phyloP scores from a whole-genome alignment of 2,113 vertebrate species.

The Paramormyrops kingsleyae region DNA sequence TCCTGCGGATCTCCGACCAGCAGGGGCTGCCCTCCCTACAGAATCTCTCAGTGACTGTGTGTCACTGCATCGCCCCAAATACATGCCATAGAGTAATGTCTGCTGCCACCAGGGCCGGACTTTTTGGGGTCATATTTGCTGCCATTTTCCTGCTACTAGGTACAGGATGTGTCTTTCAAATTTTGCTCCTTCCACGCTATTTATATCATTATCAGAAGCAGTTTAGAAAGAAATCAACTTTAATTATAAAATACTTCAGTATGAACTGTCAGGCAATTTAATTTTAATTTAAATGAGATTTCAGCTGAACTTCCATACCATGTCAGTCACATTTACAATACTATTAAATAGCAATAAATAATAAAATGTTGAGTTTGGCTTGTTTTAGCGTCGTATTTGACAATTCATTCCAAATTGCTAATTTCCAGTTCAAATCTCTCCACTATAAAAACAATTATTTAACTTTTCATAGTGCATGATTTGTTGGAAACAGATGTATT shows the following conservation, averaged over 20 bases:
- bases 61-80: neutral
- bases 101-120: neutral
- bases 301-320: neutral
- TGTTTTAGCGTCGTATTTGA: neutral
- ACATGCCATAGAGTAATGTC: neutral
- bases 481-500: neutral
- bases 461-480: neutral
- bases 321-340: neutral
- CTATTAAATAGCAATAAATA: neutral
- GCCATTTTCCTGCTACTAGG: neutral
- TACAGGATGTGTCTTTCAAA: neutral
- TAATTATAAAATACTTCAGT: neutral
- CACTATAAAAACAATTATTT: neutral
- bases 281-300: neutral
- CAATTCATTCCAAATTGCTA: neutral
- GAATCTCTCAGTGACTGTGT: neutral
- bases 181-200: neutral
- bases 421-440: neutral
- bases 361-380: neutral
- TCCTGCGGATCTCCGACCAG: neutral
- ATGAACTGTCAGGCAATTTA: neutral
- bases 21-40: neutral
- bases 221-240: neutral
- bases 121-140: neutral
- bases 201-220: neutral